Base-by-base conservation (phyloP, 2,113 vertebrate species). In the Hystrix cristata region DNA sequence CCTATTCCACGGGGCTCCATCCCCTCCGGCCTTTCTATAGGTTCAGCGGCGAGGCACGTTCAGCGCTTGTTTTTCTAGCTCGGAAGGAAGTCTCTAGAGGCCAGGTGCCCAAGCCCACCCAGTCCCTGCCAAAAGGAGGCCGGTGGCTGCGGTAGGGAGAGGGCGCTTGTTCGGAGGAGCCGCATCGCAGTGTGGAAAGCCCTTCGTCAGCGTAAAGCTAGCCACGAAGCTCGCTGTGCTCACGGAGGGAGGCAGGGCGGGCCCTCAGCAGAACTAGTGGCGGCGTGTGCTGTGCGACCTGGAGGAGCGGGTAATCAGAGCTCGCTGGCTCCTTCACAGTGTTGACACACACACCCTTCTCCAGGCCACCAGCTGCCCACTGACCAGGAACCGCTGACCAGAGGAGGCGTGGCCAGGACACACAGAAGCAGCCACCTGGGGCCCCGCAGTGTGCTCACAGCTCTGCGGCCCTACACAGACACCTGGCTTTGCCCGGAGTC, bases 221-320 rank as follows among this genome's bases (percentile, higher is more conserved):
- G 86, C 81, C 57, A 67, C 64, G 55, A 72, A 94, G 90, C 62
- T 80, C 0, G 10, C 21, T 93, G 71, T 57, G 69, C 46, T 92
- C 53, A 0, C 4, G 5, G 60, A 65, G 84, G 80, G 81, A 93
- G 80, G 18, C 9, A 2, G 38, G 64, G 80, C 81, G 92, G 85
- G 78, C 86, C 92, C 96, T 86, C 86, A 95, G 97, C 95, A 96
- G 91, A 96, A 93, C 96, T 95, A 95, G 97, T 69, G 46, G 90
- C 90, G 38, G 87, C 12, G 0, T 76, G 92, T 38, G 89, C 93
- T 21, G 62, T 27, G 76, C 4, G 19, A 82, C 84, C 62, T 59
- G 1, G 9, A 38, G 11, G 74, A 27, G 78, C 23, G 15, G 67
- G 89, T 29, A 67, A 80, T 46, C 19, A 71, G 83, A 89, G 91